phyloP scores from a whole-genome alignment of 2,888 invertebrate species.

The Schizaphis graminum region DNA sequence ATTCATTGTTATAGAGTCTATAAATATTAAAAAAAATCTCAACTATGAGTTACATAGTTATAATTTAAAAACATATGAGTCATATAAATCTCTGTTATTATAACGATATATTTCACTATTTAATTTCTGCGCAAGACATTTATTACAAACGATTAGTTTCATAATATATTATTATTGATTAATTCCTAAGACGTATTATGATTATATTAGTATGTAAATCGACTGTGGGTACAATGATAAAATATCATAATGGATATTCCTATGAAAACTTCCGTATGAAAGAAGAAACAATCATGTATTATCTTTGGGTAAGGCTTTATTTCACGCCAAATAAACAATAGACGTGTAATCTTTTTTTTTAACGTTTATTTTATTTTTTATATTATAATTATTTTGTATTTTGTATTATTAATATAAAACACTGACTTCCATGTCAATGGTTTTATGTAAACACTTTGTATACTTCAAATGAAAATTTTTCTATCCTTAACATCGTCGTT shows the following conservation, averaged over 20 bases:
- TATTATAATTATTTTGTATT: no score
- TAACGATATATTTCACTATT: neutral
- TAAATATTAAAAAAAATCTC: neutral
- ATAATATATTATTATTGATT: neutral
- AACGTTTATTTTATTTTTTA: neutral
- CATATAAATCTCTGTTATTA: no score
- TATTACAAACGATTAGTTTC: neutral
- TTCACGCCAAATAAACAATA: neutral
- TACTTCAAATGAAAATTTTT: neutral
- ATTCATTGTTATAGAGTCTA: neutral
- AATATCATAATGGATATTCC: neutral
- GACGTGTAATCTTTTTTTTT: neutral
- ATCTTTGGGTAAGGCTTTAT: neutral
- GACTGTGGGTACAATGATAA: neutral
- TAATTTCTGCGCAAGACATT: neutral
- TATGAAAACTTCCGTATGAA: neutral
- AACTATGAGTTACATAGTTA: neutral
- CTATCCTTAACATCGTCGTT: neutral
- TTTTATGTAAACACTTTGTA: neutral
- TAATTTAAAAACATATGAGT: neutral
- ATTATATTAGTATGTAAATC: neutral
- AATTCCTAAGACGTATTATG: neutral
- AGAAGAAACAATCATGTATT: neutral
- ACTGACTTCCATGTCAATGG: neutral
- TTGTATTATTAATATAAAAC: neutral